Evolutionary conservation across 2,113 vertebrate genomes (phyloP).

Genomic region (Okapia johnstoni): DNA sequence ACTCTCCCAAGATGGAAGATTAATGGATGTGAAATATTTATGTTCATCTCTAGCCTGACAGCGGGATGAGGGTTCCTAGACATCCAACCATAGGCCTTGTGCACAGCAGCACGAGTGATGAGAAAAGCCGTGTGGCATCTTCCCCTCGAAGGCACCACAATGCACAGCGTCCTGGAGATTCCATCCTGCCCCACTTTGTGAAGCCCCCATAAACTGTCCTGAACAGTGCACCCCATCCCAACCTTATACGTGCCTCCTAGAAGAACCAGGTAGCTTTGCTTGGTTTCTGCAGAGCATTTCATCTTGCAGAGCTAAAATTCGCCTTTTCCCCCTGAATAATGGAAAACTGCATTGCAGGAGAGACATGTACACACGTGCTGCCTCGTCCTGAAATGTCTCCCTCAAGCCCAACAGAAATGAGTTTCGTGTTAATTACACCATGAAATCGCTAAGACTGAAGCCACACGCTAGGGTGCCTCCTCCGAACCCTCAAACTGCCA

Average conservation of each 20-base stretch:
- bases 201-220: neutral
- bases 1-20: neutral
- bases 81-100: neutral
- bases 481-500: neutral
- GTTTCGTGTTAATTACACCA: neutral
- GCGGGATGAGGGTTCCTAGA: neutral
- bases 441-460: neutral
- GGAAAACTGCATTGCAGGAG: neutral
- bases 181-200: neutral
- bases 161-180: rapidly evolving
- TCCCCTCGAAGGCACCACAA: neutral
- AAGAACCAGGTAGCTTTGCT: neutral
- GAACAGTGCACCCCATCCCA: neutral
- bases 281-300: neutral
- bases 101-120: neutral
- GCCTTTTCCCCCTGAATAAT: neutral
- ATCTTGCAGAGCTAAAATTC: neutral
- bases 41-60: neutral
- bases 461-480: neutral
- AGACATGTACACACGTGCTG: neutral
- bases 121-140: neutral
- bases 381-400: neutral
- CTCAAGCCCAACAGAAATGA: neutral
- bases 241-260: neutral
- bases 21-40: neutral